Percentiles rank a stretch among this genome's conserved stretches.
Evolutionary conservation across 2,888 invertebrate species (phyloP).

Genomic region (Amphipyra berbera): DNA sequence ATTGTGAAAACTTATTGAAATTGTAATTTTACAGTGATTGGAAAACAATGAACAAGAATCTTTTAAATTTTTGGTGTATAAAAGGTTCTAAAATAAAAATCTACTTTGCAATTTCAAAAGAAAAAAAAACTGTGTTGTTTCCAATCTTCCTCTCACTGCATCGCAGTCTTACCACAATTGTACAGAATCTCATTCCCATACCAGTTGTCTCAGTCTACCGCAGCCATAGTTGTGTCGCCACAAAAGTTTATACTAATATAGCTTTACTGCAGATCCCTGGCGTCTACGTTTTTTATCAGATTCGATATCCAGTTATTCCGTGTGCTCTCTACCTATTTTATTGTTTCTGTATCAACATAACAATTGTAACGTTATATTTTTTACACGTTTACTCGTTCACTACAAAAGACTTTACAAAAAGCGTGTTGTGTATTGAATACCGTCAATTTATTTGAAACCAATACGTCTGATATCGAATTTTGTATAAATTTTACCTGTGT

Average conservation of each 20-base stretch:
- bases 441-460: too few relatives aligned
- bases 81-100: too few relatives aligned
- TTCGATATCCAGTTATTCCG: constrained; percentile 14
- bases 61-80: too few relatives aligned
- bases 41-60: too few relatives aligned
- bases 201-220: background rate
- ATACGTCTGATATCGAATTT: too few relatives aligned
- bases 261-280: constrained; percentile 10
- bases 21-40: too few relatives aligned
- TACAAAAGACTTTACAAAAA: constrained; percentile 1
- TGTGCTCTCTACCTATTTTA: background rate
- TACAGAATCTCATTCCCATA: background rate
- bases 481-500: too few relatives aligned
- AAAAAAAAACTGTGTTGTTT: too few relatives aligned
- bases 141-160: background rate
- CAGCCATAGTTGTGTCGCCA: background rate
- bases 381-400: background rate
- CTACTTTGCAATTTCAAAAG: too few relatives aligned
- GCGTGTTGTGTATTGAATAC: background rate
- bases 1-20: too few relatives aligned
- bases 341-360: background rate
- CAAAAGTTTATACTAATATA: background rate
- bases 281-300: constrained; percentile 3
- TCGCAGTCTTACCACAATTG: background rate
- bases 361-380: background rate